Conservation (phyloP, 1,140 invertebrate genomes). For the Drosophila arawakana region DNA sequence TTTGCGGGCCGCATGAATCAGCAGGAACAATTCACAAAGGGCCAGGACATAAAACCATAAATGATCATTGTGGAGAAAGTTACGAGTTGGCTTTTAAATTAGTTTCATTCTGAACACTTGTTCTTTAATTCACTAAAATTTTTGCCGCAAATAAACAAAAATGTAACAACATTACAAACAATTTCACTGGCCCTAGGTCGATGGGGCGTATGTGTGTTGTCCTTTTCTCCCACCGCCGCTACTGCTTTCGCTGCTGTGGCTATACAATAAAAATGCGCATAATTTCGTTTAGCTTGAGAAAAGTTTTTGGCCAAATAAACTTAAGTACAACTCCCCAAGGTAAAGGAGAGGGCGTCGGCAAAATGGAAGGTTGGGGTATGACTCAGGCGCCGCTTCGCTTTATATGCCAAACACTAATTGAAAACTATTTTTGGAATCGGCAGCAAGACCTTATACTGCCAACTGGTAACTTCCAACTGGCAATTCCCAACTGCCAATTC, state of each 20-base stretch:
- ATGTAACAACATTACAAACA: conserved; percentile 52
- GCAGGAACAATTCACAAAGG: conserved; percentile 39
- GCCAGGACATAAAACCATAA: conserved; percentile 41
- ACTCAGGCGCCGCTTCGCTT: conserved; percentile 43
- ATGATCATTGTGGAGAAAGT: conserved; percentile 43
- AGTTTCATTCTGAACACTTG: conserved; percentile 29
- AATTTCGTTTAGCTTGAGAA: conserved; percentile 65
- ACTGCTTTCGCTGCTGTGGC: conserved; percentile 14
- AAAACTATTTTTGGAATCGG: conserved; percentile 77
- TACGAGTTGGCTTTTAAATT: conserved; percentile 53
- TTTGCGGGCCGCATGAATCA: conserved; percentile 43
- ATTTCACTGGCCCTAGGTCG: conserved; percentile 29
- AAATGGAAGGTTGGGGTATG: conserved; percentile 8
- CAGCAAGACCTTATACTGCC: not conserved
- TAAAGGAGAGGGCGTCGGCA: conserved; percentile 8
- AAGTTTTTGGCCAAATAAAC: conserved; percentile 70
- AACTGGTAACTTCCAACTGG: not conserved
- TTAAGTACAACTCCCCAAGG: conserved; percentile 66
- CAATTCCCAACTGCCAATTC: conserved; percentile 15
- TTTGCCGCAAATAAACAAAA: conserved; percentile 60
- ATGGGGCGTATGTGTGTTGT: conserved; percentile 19
- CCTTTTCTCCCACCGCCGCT: not conserved
- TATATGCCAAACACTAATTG: conserved; percentile 68
- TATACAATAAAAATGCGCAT: conserved; percentile 75
- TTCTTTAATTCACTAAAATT: conserved; percentile 67